phyloP scores from a whole-genome alignment of 2,888 invertebrate genomes.

The Erebia palarica region DNA sequence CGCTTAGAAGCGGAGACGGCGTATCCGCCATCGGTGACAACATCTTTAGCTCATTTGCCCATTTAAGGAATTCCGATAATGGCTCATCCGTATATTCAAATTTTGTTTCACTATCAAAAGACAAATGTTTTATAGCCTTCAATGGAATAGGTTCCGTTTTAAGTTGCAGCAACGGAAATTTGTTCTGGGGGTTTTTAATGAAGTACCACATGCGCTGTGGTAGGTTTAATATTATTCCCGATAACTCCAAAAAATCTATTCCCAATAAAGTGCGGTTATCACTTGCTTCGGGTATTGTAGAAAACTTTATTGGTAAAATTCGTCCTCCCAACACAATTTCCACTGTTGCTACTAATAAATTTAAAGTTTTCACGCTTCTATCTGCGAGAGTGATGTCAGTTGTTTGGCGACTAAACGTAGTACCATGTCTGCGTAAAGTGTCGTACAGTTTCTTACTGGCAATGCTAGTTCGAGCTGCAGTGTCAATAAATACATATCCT shows the following conservation, averaged over 20 bases:
- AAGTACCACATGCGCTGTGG: not conserved
- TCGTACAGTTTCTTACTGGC: not conserved
- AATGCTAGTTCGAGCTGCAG: conserved; percentile 1
- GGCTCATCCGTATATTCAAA: not conserved
- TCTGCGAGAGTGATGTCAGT: not conserved
- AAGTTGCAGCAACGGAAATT: not conserved
- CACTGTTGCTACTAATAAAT: not conserved
- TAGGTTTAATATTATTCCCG: conserved; percentile 8
- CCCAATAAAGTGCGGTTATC: conserved; percentile 8
- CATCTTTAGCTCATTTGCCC: not conserved
- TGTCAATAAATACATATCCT: not conserved
- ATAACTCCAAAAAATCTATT: not conserved
- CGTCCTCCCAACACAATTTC: not conserved
- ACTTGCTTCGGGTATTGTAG: not conserved
- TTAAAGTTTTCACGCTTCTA: not conserved
- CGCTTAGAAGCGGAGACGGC: not conserved
- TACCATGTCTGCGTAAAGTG: too few relatives aligned
- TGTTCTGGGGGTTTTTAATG: not conserved
- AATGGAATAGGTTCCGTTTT: not conserved
- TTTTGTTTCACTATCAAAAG: not conserved
- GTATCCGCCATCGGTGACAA: not conserved
- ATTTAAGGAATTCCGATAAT: not conserved
- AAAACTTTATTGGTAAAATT: not conserved
- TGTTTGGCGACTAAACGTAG: too few relatives aligned
- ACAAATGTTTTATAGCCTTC: not conserved